Evolutionary conservation across 1,140 invertebrate species (phyloP), one percentile per base, ranked within the genome.

Genomic region (Bombus terrestris): DNA sequence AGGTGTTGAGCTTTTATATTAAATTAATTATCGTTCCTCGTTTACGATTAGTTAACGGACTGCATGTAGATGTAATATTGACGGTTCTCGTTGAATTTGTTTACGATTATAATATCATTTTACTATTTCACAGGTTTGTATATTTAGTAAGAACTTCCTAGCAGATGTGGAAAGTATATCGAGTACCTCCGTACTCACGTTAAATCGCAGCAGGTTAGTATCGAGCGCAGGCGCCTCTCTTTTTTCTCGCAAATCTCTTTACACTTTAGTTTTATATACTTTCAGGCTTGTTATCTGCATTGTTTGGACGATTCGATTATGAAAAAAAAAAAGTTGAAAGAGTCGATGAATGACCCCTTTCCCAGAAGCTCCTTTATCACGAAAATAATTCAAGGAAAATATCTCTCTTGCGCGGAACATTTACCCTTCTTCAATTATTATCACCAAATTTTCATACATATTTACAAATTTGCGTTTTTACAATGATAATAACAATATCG

Each of bases 131-230:
- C 12, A 28, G 13, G 4, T 25, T 37, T 32, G 8, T 41, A 66
- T 13, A 18, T 37, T 37, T n/a, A 12, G 25, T 68, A 43, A 15
- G 15, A 35, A 13, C 3, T 43, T 53, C 5, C 1, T 12, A 25
- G 3, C 4, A 35, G 22, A 22, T 13, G 9, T 39, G 32, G 32
- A 43, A 39, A 57, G 25, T 22, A 25, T 79, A 35, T 66, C 62
- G 12, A 13, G 10, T 4, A 18, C 25, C 18, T 43, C 2, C 4
- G 59, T 41, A 41, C 4, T 32, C n/a, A 37, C 28, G 9, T 41
- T 13, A 18, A 28, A 32, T 43, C n/a, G 59, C 22, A 32, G 32
- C 12, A 79, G 77, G 77, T 79, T 79, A 79, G n/a, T 43, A 79
- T 64, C 39, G 39, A 79, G 43, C 43, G 41, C 41, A 79, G 12